Evolutionary conservation across 2,113 vertebrate genomes (phyloP).

Genomic region (Osmerus eperlanus): DNA sequence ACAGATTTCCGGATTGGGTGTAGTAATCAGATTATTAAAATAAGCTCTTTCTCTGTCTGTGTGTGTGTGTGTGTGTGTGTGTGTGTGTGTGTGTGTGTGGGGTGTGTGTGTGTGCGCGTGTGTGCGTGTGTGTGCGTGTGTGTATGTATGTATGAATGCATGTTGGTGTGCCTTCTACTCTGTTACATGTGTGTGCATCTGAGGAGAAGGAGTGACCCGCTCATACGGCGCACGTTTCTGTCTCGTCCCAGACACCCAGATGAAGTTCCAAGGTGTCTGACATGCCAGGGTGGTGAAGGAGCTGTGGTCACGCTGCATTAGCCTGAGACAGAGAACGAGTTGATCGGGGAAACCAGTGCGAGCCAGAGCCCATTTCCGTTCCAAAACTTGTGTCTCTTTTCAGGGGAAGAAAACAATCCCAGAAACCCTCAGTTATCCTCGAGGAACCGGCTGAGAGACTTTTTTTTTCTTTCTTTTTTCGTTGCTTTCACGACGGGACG

Average conservation of each 20-base stretch:
- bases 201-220: no score
- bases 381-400: conserved; percentile 30
- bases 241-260: conserved; percentile 8
- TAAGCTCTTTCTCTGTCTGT: no score
- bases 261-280: not conserved
- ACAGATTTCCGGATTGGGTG: no score
- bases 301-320: conserved; percentile 10
- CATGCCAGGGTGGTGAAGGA: conserved; percentile 11
- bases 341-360: conserved; percentile 10
- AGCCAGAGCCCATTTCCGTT: conserved; percentile 34
- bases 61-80: no score
- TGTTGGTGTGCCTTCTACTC: conserved; percentile 8
- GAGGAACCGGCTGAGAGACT: not conserved
- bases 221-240: not conserved
- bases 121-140: no score
- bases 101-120: no score
- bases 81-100: no score
- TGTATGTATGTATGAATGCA: conserved; percentile 25
- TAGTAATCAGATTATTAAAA: no score
- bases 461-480: conserved; percentile 24
- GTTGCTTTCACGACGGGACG: conserved; percentile 30
- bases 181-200: no score
- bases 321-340: conserved; percentile 9
- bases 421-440: conserved; percentile 32
- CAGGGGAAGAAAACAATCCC: not conserved